Evolutionary conservation across 2,113 vertebrate genomes (phyloP).

Genomic region (Triplophysa siluroides): DNA sequence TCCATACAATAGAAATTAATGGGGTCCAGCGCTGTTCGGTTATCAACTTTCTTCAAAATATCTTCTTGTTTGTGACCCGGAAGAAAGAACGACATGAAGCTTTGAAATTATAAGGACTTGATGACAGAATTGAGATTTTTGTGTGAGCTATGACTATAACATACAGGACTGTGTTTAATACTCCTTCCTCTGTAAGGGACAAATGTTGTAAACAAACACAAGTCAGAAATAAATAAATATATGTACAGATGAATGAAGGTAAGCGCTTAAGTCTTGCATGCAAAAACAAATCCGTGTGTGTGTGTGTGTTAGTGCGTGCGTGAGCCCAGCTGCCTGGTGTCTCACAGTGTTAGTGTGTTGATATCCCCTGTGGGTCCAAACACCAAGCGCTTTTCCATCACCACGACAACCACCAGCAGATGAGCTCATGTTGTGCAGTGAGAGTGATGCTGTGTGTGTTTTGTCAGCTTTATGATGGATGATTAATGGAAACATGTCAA

Average conservation of each 20-base stretch:
- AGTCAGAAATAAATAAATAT: background rate
- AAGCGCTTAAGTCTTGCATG: constrained; percentile 3
- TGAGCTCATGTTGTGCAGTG: constrained; percentile 25
- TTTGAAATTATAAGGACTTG: too few relatives aligned
- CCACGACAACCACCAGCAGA: constrained; percentile 32
- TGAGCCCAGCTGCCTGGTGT: constrained; percentile 15
- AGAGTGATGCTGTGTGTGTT: background rate
- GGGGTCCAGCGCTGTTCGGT: too few relatives aligned
- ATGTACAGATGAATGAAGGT: background rate
- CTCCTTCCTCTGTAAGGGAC: too few relatives aligned
- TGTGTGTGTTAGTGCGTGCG: constrained; percentile 30
- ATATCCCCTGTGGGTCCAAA: constrained; percentile 31
- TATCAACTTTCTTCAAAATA: too few relatives aligned
- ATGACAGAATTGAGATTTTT: too few relatives aligned
- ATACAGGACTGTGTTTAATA: too few relatives aligned
- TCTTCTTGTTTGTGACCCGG: too few relatives aligned
- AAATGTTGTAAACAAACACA: constrained; percentile 50
- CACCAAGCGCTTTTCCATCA: constrained; percentile 22
- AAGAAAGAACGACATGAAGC: too few relatives aligned
- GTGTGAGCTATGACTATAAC: too few relatives aligned
- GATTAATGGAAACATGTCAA: constrained; percentile 5
- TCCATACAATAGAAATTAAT: too few relatives aligned
- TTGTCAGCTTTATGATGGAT: constrained; percentile 14
- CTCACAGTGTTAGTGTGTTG: constrained; percentile 28
- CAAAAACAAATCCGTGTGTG: background rate